Evolutionary conservation across 2,797 vertebrate species (phyloP).

Genomic region (Sebastes melanostomus): DNA sequence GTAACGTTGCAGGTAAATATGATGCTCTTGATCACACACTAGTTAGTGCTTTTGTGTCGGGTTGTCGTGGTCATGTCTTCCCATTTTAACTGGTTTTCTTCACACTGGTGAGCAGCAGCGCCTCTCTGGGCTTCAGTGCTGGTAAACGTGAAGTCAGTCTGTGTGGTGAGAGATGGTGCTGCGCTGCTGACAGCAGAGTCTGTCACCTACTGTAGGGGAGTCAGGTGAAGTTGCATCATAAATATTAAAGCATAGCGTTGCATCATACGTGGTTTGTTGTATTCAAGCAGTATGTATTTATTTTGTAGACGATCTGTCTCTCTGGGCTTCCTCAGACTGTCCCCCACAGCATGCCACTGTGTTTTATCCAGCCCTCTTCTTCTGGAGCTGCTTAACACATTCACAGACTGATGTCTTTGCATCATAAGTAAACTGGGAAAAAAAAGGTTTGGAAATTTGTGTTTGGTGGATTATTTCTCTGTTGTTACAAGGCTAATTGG

Average conservation of each 20-base stretch:
- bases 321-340: background rate
- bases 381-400: too few relatives aligned
- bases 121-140: background rate
- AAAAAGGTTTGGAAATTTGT: too few relatives aligned
- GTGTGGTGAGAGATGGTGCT: background rate
- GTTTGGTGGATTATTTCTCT: too few relatives aligned
- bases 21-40: too few relatives aligned
- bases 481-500: too few relatives aligned
- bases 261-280: background rate
- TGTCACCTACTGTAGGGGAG: fast-evolving
- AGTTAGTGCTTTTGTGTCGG: background rate
- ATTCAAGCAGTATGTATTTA: background rate
- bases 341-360: too few relatives aligned
- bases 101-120: slow-evolving; percentile 26
- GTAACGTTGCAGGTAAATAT: background rate
- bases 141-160: background rate
- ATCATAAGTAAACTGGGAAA: too few relatives aligned
- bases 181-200: background rate
- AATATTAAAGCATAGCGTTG: background rate
- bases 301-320: background rate
- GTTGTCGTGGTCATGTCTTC: background rate
- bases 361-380: background rate
- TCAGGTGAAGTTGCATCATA: background rate
- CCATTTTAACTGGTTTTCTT: background rate
- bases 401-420: too few relatives aligned